Percentiles rank a stretch among this genome's conserved stretches.
Evolutionary conservation across 2,888 invertebrate genomes (phyloP).

Genomic region (Serrognathus titanus): DNA sequence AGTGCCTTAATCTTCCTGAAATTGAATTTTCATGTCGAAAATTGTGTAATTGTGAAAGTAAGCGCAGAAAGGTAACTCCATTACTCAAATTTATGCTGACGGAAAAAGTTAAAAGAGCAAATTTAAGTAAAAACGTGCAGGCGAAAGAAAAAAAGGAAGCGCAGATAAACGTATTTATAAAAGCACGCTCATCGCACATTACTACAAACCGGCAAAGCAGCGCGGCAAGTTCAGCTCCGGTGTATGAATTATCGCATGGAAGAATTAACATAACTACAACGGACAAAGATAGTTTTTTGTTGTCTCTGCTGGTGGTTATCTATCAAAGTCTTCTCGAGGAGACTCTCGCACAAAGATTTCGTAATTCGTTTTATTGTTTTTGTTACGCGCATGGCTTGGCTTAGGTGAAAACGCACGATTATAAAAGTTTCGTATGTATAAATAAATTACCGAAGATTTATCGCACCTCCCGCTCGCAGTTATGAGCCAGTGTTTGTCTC

Average conservation of each 20-base stretch:
- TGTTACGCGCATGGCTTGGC: conserved; percentile 18
- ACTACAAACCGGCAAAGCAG: conserved; percentile 10
- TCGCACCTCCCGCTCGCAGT: conserved; percentile 31
- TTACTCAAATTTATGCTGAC: no score
- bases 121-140: neutral
- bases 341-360: conserved; percentile 14
- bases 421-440: conserved; percentile 23
- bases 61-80: no score
- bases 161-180: conserved; percentile 7
- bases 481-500: conserved; percentile 42
- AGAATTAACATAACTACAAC: conserved; percentile 42
- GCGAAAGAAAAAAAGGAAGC: conserved; percentile 4
- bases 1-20: no score
- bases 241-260: conserved; percentile 19
- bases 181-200: conserved; percentile 7
- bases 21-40: no score
- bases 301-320: conserved; percentile 41
- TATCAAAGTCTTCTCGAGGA: conserved; percentile 36
- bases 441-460: conserved; percentile 32
- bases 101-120: no score
- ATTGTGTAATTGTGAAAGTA: no score
- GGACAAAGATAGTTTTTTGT: conserved; percentile 42
- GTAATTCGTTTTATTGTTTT: conserved; percentile 27
- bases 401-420: conserved; percentile 28
- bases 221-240: conserved; percentile 11